Conservation (phyloP, 2,888 invertebrate genomes). For the Aphrophora alni region DNA sequence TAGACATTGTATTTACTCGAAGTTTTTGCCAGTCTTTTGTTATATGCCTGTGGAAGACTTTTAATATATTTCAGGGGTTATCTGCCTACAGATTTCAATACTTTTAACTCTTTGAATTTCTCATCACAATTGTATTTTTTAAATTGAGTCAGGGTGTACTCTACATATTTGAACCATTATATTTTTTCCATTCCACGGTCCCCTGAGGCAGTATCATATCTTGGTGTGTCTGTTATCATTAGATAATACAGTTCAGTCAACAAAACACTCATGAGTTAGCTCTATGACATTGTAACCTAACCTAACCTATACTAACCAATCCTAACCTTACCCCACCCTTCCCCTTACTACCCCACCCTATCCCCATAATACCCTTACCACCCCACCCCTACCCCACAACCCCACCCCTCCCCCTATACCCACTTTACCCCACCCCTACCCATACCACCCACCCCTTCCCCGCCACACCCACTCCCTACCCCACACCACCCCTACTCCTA, state of each 20-base stretch:
- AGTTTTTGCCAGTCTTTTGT: background rate
- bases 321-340: too few species aligned
- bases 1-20: background rate
- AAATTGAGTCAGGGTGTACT: background rate
- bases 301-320: too few species aligned
- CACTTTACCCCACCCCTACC: too few species aligned
- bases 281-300: slow-evolving; percentile 11
- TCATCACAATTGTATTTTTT: background rate
- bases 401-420: too few species aligned
- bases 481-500: too few species aligned
- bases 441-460: too few species aligned
- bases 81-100: background rate
- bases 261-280: slow-evolving; percentile 7
- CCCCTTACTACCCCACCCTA: too few species aligned
- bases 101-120: too few species aligned
- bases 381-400: too few species aligned
- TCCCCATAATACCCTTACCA: too few species aligned
- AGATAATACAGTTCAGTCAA: slow-evolving; percentile 10
- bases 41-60: slow-evolving; percentile 14
- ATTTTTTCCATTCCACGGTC: slow-evolving; percentile 2
- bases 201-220: background rate
- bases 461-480: too few species aligned
- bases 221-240: background rate
- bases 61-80: background rate
- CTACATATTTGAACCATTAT: background rate